Base-by-base conservation (phyloP, 2,797 vertebrate species). In the Chelon labrosus region DNA sequence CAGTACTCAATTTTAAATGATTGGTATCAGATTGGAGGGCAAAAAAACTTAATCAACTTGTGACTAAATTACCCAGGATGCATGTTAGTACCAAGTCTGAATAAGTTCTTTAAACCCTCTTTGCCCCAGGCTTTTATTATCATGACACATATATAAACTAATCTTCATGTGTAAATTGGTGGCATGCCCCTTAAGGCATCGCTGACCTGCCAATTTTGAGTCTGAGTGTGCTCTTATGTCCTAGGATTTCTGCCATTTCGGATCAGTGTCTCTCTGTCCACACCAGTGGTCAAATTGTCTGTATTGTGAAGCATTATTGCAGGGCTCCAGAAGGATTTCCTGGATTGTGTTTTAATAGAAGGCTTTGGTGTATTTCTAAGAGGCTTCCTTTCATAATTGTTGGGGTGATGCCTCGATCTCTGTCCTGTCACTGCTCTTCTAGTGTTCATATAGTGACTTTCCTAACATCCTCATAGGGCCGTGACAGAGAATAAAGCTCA, bases 211-310 rank as follows among this genome's bases (percentile, higher is more conserved):
- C 55, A 50, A 22, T 49, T 70, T 22, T 70, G 54, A 57, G 25
- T 25, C 42, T 41, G 6, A 27, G 47, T 44, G 14, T 44, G 52
- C 35, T 12, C 35, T 50, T 53, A 51, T 27, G 10, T 60, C 20
- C 31, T 56, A 71, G 61, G 51, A 57, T 52, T 63, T 51, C 25
- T 55, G 25, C 51, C 13, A 16, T 69, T 52, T 58, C 22, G 58
- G 37, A 59, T 58, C 55, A 51, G 50, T 39, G 41, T 51, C 17
- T 51, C 55, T 19, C 16, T 42, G 56, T 55, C 54, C 27, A n/a
- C 47, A 59, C 22, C 20, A 64, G 37, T 51, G 42, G 55, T 54
- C 49, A 65, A 50, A 49, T 13, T 57, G 27, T 69, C 58, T 52
- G 52, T 14, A 35, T 27, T n/a, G 44, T 46, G 44, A 35, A 20